phyloP scores from a whole-genome alignment of 2,888 invertebrate genomes.

The Tanypteryx hageni region DNA sequence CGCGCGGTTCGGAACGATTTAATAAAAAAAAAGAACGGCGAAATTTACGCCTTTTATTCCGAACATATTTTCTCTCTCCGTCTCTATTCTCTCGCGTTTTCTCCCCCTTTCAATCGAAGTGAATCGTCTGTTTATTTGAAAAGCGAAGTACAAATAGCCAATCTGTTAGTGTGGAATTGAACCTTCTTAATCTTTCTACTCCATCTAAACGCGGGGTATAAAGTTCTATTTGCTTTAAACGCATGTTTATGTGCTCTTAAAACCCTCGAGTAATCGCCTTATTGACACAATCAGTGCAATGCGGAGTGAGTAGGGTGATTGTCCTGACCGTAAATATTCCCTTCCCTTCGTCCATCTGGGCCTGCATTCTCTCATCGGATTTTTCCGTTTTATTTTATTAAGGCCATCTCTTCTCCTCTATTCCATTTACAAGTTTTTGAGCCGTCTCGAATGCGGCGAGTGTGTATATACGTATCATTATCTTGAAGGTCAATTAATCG shows the following conservation, averaged over 20 bases:
- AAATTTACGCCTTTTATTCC: background rate
- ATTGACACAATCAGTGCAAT: background rate
- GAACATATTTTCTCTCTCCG: background rate
- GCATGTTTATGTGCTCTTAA: background rate
- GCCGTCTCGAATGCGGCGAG: too few relatives aligned
- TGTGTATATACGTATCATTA: too few relatives aligned
- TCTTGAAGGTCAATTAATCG: too few relatives aligned
- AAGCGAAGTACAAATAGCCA: background rate
- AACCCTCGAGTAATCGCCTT: background rate
- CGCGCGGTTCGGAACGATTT: too few relatives aligned
- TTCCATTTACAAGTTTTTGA: too few relatives aligned
- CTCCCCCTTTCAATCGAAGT: background rate
- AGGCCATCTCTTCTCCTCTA: too few relatives aligned
- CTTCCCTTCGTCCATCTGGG: background rate
- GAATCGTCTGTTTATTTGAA: background rate
- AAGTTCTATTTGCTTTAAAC: background rate
- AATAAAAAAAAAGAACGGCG: background rate
- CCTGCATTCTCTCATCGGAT: too few relatives aligned
- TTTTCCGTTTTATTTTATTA: too few relatives aligned
- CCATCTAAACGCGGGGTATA: background rate
- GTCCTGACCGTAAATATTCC: background rate
- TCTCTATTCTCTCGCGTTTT: background rate
- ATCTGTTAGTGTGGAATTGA: background rate
- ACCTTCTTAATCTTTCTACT: slow-evolving; percentile 12
- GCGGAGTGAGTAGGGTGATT: background rate